Base-by-base conservation (phyloP, 2,113 vertebrate species). In the Craseonycteris thonglongyai region DNA sequence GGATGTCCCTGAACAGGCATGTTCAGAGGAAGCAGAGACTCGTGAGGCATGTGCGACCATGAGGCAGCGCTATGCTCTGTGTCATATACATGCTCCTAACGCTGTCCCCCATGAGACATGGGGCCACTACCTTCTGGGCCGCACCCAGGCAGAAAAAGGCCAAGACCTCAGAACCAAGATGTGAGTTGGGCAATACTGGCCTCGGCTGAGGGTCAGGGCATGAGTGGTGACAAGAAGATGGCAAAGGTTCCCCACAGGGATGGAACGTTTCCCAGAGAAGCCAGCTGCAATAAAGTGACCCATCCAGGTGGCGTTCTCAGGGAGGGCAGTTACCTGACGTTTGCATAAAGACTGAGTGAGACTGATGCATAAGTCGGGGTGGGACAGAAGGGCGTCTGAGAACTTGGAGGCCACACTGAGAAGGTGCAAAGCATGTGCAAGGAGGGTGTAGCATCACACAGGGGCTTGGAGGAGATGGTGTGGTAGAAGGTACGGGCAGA, bases 1-100 rank as follows among this genome's bases (percentile, higher is more conserved):
- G 87, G 80, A 90, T 81, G 88, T 96, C 80, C 75, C 79, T 4
- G 12, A 15, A 30, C 15, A 33, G 33, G 65, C 83, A 94, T 18
- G 54, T 21, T 30, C 4, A 24, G 63, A 88, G 84, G 95, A 92
- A 93, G 38, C 59, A 33, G 51, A 40, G 90, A 49, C 89, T 88
- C 45, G 2, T 78, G 24, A 38, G 40, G 33, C 69, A 88, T 19
- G 61, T 45, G 15, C 42, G 65, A 69, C 75, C 15, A n/a, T 2
- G 33, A 68, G 79, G 79, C 22, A 15, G 47, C 49, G 26, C 19
- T 38, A 8, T 30, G 9, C 12, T 24, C 75, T 33, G 1, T 12
- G 72, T 78, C 63, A 8, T 54, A 7, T 16, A 30, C 18, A 16
- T 47, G 26, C 65, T 92, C 28, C 51, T 12, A 40, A 40, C 18